phyloP scores from a whole-genome alignment of 2,888 invertebrate species.

The Thera obeliscata region DNA sequence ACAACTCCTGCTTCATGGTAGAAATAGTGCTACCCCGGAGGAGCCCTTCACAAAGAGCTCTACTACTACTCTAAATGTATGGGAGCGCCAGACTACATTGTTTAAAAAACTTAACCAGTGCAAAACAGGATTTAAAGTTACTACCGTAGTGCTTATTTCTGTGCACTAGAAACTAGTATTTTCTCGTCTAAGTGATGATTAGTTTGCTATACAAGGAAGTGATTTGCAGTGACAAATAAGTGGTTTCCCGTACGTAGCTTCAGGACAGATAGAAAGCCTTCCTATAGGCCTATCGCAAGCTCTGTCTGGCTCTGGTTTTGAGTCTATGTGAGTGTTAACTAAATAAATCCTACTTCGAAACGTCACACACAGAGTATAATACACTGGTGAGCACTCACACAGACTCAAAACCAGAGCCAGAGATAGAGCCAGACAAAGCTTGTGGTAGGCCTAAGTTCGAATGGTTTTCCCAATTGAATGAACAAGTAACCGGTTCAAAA shows the following conservation, averaged over 20 bases:
- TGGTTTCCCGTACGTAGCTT: slow-evolving; percentile 9
- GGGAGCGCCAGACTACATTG: too few relatives aligned
- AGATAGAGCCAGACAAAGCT: too few relatives aligned
- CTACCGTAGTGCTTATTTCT: background rate
- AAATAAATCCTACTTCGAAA: too few relatives aligned
- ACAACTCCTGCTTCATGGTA: too few relatives aligned
- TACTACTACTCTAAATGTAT: too few relatives aligned
- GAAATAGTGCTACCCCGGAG: too few relatives aligned
- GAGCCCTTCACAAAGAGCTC: too few relatives aligned
- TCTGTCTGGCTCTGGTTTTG: background rate
- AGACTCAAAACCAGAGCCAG: too few relatives aligned
- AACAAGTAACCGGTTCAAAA: slow-evolving; percentile 30
- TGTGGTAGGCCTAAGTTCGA: background rate
- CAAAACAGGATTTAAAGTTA: background rate
- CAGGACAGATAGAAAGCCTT: slow-evolving; percentile 20
- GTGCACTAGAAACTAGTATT: background rate
- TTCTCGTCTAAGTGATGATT: slow-evolving; percentile 7
- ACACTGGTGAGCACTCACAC: too few relatives aligned
- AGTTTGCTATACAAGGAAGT: slow-evolving; percentile 17
- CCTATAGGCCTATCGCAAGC: slow-evolving; percentile 20
- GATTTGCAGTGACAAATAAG: slow-evolving; percentile 17
- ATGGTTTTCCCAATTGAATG: slow-evolving; percentile 29
- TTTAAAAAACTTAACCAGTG: too few relatives aligned
- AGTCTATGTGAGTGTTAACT: too few relatives aligned
- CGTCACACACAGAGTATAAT: too few relatives aligned